Conservation (phyloP, 2,888 invertebrate genomes). For the Acronicta alni region DNA sequence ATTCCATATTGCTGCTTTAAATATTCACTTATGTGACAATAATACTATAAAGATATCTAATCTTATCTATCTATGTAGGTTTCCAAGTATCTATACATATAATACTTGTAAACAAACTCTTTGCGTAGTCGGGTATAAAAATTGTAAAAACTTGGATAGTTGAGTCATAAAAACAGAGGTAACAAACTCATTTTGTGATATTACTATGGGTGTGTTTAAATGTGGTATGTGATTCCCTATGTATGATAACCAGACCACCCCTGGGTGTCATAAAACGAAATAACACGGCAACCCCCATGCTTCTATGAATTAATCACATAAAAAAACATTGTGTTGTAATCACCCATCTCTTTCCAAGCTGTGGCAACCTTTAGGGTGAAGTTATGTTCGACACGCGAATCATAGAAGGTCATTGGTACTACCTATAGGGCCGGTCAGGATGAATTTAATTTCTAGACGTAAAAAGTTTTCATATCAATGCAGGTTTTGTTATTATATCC, state of each 20-base stretch:
- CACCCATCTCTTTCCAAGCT: constrained; percentile 10
- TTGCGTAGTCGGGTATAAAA: too few species aligned
- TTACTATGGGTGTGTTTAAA: constrained; percentile 14
- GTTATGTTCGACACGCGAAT: background rate
- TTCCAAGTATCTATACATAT: too few species aligned
- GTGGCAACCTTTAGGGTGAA: constrained; percentile 4
- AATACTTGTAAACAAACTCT: too few species aligned
- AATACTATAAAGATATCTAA: too few species aligned
- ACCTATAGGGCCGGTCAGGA: background rate
- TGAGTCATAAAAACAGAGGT: constrained; percentile 1
- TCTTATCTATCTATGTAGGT: too few species aligned
- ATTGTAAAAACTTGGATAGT: too few species aligned
- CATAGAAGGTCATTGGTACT: background rate
- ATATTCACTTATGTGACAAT: too few species aligned
- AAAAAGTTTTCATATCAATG: too few species aligned
- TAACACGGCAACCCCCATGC: constrained; percentile 14
- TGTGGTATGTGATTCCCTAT: constrained; percentile 29
- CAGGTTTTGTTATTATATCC: too few species aligned
- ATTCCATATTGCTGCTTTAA: too few species aligned
- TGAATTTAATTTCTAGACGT: too few species aligned
- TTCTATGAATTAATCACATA: constrained; percentile 43
- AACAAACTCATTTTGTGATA: constrained; percentile 1
- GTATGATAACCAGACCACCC: constrained; percentile 31
- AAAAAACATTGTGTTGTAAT: constrained; percentile 18
- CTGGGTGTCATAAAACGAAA: constrained; percentile 27